Percentiles rank a stretch among this genome's conserved stretches.
Conservation (phyloP, 1,140 invertebrate species). For the Drosophila insularis region DNA sequence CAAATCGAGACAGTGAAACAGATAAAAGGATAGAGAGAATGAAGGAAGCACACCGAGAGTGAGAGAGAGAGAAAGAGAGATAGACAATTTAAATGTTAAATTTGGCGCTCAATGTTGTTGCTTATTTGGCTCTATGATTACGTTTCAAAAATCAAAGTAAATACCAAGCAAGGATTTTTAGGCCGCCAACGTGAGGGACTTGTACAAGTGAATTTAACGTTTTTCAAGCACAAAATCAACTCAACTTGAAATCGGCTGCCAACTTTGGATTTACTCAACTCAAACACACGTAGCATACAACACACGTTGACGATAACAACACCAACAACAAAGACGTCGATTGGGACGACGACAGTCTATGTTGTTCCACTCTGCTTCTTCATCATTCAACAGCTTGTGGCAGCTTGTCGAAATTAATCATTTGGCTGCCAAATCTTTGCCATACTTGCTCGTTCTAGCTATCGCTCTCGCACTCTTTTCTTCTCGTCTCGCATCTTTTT, state of each 20-base stretch:
- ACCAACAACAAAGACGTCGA: background rate
- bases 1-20: constrained; percentile 6
- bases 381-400: constrained; percentile 63
- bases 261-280: constrained; percentile 65
- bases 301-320: background rate
- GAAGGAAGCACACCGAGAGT: background rate
- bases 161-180: background rate
- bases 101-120: background rate
- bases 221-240: constrained; percentile 71
- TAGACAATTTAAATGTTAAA: background rate
- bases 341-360: constrained; percentile 16
- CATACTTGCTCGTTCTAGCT: background rate
- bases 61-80: background rate
- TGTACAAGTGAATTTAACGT: constrained; percentile 34
- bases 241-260: constrained; percentile 24
- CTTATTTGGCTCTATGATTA: constrained; percentile 1
- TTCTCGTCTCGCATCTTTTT: constrained; percentile 26
- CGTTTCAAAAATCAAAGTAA: constrained; percentile 2
- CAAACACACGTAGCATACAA: constrained; percentile 52
- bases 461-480: constrained; percentile 58
- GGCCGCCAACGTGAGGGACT: background rate
- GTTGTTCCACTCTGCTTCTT: constrained; percentile 4
- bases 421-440: constrained; percentile 64
- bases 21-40: background rate
- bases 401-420: constrained; percentile 79